phyloP scores from a whole-genome alignment of 2,888 invertebrate species.

The Dryadula phaetusa region DNA sequence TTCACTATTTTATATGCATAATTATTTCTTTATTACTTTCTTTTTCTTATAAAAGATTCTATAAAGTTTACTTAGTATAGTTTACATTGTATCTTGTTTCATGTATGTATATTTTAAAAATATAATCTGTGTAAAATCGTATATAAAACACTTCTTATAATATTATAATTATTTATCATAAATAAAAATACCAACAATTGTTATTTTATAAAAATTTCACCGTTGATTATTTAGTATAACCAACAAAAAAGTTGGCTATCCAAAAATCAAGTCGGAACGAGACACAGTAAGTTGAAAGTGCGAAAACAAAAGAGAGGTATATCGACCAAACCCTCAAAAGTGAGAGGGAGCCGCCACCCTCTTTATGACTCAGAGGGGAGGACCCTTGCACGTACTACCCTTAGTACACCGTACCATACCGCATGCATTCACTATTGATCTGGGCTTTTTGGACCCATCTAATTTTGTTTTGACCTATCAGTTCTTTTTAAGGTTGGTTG shows the following conservation, averaged over 20 bases:
- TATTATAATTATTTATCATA: too few relatives aligned
- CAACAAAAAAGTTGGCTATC: conserved; percentile 42
- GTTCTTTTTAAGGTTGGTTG: conserved; percentile 26
- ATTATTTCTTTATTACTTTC: too few relatives aligned
- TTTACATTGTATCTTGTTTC: not conserved
- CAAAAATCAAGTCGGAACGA: conserved; percentile 44
- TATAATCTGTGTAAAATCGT: too few relatives aligned
- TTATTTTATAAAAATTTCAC: too few relatives aligned
- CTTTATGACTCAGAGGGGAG: conserved; percentile 84
- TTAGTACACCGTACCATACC: conserved; percentile 55
- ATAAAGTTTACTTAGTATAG: not conserved
- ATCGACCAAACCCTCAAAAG: conserved; percentile 83
- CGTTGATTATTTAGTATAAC: conserved; percentile 11
- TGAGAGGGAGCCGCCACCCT: conserved; percentile 81
- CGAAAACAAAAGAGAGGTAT: conserved; percentile 82
- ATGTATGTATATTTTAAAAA: too few relatives aligned
- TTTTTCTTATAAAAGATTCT: not conserved
- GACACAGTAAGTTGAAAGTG: conserved; percentile 57
- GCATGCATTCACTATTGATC: conserved; percentile 75
- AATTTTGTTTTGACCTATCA: conserved; percentile 50
- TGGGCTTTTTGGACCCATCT: conserved; percentile 51
- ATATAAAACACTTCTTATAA: too few relatives aligned
- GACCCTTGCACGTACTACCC: conserved; percentile 79
- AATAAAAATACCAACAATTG: too few relatives aligned
- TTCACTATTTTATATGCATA: too few relatives aligned